phyloP scores from a whole-genome alignment of 2,888 invertebrate species.

The Drosophila birchii region DNA sequence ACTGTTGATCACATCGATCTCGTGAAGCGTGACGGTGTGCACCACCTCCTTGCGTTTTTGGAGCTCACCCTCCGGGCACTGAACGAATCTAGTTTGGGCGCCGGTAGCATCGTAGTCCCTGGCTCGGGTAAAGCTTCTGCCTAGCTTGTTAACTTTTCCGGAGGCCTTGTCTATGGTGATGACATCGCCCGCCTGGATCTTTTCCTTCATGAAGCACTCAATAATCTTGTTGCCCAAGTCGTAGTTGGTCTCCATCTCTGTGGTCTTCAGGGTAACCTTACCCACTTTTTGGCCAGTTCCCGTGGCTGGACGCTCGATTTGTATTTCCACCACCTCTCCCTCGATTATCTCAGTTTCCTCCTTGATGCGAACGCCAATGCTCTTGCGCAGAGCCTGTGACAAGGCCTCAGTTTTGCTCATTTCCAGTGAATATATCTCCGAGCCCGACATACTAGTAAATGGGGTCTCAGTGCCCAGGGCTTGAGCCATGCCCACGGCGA shows the following conservation, averaged over 20 bases:
- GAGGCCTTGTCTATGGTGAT: constrained; percentile 99
- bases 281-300: constrained; percentile 92
- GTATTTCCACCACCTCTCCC: constrained; percentile 99
- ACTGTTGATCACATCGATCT: constrained; percentile 99
- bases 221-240: constrained; percentile 99
- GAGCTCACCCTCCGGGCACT: constrained; percentile 99
- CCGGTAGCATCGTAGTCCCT: constrained; percentile 99
- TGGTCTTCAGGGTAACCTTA: constrained; percentile 98
- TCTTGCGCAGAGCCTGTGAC: constrained; percentile 97
- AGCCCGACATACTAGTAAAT: constrained; percentile 99
- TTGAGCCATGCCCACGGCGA: constrained; percentile 98
- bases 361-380: constrained; percentile 98
- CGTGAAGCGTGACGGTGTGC: constrained; percentile 99
- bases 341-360: constrained; percentile 99
- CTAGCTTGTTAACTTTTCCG: constrained; percentile 95
- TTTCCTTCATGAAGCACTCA: constrained; percentile 97
- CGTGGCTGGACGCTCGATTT: constrained; percentile 97
- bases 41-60: constrained; percentile 99
- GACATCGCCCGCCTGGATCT: constrained; percentile 97
- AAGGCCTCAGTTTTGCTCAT: constrained; percentile 99
- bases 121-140: constrained; percentile 97
- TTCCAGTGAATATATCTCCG: constrained; percentile 98
- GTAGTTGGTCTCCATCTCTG: constrained; percentile 99
- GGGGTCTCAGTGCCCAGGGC: constrained; percentile 97
- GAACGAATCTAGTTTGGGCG: constrained; percentile 94